Percentiles rank a stretch among this genome's conserved stretches.
These are phyloP conservation scores for Ips nitidus DNA, from an alignment of 1,140 invertebrate species.

Conservation along the genomic window DNA sequence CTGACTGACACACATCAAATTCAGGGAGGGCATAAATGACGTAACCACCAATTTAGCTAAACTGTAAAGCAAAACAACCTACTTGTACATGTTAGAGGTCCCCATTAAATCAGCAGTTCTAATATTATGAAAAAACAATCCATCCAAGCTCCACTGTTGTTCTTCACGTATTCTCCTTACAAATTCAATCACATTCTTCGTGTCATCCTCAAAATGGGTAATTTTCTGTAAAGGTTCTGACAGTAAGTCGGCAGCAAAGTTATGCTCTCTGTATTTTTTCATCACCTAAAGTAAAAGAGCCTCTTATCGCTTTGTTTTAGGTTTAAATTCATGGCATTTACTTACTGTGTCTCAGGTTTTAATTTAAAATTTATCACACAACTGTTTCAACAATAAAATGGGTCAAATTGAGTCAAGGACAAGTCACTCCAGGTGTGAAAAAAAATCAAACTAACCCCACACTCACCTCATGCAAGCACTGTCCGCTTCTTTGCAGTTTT, in stretches of 20 bases:
- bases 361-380: not conserved
- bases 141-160: constrained; percentile 40
- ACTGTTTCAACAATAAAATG: not conserved
- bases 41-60: not conserved
- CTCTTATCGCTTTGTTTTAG: constrained; percentile 3
- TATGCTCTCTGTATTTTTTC: constrained; percentile 45
- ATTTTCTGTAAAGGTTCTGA: constrained; percentile 44
- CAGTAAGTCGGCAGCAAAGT: constrained; percentile 40
- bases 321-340: not conserved
- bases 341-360: not conserved
- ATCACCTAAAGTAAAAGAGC: constrained; percentile 44
- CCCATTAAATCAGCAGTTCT: constrained; percentile 38
- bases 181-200: constrained; percentile 45
- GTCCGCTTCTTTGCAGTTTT: constrained; percentile 46
- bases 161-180: constrained; percentile 41
- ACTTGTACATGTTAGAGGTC: not conserved
- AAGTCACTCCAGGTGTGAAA: constrained; percentile 35
- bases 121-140: constrained; percentile 44
- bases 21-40: too few species aligned
- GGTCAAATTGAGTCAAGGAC: constrained; percentile 10
- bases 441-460: constrained; percentile 14
- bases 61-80: not conserved
- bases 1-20: too few species aligned
- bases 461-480: constrained; percentile 46
- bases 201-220: constrained; percentile 42